Evolutionary conservation across 2,113 vertebrate species (phyloP).

Genomic region (Pavo muticus): DNA sequence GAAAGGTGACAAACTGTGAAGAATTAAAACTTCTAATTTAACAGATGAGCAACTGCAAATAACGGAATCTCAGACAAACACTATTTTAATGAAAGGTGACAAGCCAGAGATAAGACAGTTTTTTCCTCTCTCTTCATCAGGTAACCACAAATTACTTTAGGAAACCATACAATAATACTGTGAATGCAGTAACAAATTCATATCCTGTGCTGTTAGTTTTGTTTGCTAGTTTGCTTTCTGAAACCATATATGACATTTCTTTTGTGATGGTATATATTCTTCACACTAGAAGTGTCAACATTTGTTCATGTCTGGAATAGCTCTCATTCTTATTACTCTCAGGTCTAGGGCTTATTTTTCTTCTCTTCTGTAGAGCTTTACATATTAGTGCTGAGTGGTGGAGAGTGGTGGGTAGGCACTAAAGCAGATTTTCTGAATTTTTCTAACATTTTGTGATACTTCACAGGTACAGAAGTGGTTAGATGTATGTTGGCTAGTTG

Average conservation of each 20-base stretch:
- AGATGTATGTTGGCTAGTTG: neutral
- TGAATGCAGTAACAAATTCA: slow-evolving; percentile 52
- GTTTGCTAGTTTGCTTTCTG: slow-evolving; percentile 66
- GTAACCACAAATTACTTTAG: slow-evolving; percentile 71
- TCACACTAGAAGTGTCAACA: slow-evolving; percentile 53
- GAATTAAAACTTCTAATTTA: slow-evolving; percentile 84
- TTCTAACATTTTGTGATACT: neutral
- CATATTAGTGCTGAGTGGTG: neutral
- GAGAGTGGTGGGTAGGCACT: neutral
- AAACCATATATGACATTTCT: slow-evolving; percentile 67
- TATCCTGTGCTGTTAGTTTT: slow-evolving; percentile 47
- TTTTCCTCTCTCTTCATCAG: slow-evolving; percentile 52
- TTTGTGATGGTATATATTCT: slow-evolving; percentile 53
- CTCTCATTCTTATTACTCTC: neutral
- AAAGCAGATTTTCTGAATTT: neutral
- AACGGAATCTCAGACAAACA: slow-evolving; percentile 78
- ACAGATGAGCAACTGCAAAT: slow-evolving; percentile 82
- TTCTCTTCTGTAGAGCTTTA: neutral
- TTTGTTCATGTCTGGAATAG: slow-evolving; percentile 43
- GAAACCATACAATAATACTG: slow-evolving; percentile 35
- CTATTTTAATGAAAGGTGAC: slow-evolving; percentile 80
- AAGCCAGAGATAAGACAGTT: slow-evolving; percentile 54
- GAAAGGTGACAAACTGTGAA: slow-evolving; percentile 81
- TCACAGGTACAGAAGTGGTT: neutral
- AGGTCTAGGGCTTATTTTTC: neutral